Evolutionary conservation across 2,113 vertebrate genomes (phyloP), one percentile per base, ranked within the genome.

Genomic region (Gallinago media): DNA sequence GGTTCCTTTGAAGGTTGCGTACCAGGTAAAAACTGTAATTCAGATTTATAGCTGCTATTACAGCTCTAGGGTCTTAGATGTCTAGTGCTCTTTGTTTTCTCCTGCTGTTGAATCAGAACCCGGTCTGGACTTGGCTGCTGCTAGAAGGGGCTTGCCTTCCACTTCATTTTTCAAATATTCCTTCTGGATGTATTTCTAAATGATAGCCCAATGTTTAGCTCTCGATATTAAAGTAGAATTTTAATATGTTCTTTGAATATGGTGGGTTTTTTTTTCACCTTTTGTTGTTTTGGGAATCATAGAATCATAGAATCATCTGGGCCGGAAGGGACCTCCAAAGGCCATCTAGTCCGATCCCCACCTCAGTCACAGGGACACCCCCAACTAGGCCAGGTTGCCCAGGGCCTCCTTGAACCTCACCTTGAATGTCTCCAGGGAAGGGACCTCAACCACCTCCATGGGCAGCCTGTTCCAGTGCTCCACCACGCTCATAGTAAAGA

Each of bases 181-280:
- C 23, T 50, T 58, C 18, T 78, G 34, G 13, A 4, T 62, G 17
- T 25, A 8, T 59, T 91, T 74, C 44, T n/a, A 3, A 67, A 40
- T 54, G 15, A 20, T 8, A 84, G 27, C 15, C 47, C 32, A 10
- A 5, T 11, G 11, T 26, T 70, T 14, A 55, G 11, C 25, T 63
- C 58, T 59, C 0, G 0, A 6, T 78, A 61, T 59, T 54, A 62
- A 63, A 52, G 54, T 26, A 44, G 20, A 14, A 23, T 66, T 49
- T 72, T 7, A 42, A 6, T 3, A 7, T 17, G 8, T 38, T 68
- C 2, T 46, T 71, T 11, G 8, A 77, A 40, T 0, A 0, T 8
- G 5, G 12, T 42, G 40, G 40, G 40, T 4, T 15, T 42, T 42
- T 73, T 73, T 25, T 86, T 42, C 22, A 71, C 25, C 27, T 72